Evolutionary conservation across 2,888 invertebrate species (phyloP), one percentile per base, ranked within the genome.

Genomic region (Phaonia tiefii): DNA sequence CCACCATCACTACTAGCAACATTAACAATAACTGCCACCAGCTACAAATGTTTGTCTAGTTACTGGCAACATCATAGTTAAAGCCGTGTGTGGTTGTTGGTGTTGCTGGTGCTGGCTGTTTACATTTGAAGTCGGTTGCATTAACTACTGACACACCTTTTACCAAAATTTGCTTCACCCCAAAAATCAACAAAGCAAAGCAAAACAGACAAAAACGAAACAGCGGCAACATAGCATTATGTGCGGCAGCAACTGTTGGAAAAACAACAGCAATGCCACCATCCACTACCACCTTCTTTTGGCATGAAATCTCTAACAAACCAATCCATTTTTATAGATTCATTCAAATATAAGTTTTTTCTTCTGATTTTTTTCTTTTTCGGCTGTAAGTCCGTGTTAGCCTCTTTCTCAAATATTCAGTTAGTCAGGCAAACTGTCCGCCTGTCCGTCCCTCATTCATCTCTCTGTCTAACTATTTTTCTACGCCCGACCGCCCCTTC

Each of bases 101-200:
- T 74, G 31, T 73, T 63, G 51, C 4, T 73, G 71, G 58, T 37
- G 20, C 2, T 49, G 49, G 60, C 72, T 83, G 75, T 80, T 79
- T 75, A 78, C 78, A 72, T 81, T 78, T 69, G 15, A 81, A 81
- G 81, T 81, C 78, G 71, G 80, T 83, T 83, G 82, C 82, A 78
- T 78, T 78, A 80, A 87, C 89, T 87, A 86, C 88, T 85, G 88
- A 85, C 88, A 89, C 88, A 88, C 89, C 89, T 89, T 84, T 84
- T 73, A 83, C 80, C 79, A 76, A 78, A 77, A 70, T 78, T 75
- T 71, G 42, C 81, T 81, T 81, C 69, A 78, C 63, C 81, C 80
- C n/a, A n/a, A n/a, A n/a, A n/a, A n/a, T n/a, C n/a, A n/a, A n/a
- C n/a, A n/a, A n/a, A n/a, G n/a, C n/a, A n/a, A n/a, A n/a, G n/a